Evolutionary conservation across 2,797 vertebrate species (phyloP), one percentile per base, ranked within the genome.

Genomic region (Hypotaenidia okinawae): DNA sequence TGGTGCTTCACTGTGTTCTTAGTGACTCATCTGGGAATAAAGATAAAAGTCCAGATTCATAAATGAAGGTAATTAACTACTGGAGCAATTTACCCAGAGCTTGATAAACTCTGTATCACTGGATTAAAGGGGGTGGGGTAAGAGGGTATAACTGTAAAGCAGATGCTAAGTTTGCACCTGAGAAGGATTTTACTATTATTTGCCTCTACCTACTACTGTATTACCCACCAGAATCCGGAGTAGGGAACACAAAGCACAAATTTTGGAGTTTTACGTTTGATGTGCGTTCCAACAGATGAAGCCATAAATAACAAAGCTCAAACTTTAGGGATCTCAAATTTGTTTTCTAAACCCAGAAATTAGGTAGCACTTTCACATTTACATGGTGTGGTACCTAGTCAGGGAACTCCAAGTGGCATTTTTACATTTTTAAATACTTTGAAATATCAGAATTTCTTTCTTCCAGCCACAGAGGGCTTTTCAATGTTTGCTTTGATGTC

Each of bases 31-130:
- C 68, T 92, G 94, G 90, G 94, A 96, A 95, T 93, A 96, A 95
- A 95, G 88, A 95, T 95, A 92, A 92, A 96, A 96, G 94, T 96
- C 93, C 95, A 94, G 94, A 96, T 95, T 97, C 96, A 96, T 92
- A 97, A 94, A 95, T 94, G 96, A 96, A 94, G 93, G 92, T 95
- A 96, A 96, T 96, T 97, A 97, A 95, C 96, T 91, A 92, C 88
- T 66, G 92, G 17, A 91, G 89, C 84, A 95, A 96, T 93, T 95
- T 96, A 96, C 92, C 88, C 92, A 91, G 89, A 88, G 86, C 87
- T 96, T 92, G 88, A 92, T 95, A 94, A 91, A 96, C 87, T 94
- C 88, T 78, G 22, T 89, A 94, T 85, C 81, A 62, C 81, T 78
- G 66, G 75, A 95, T 89, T 90, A 74, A 89, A 89, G 81, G 76